These are phyloP conservation scores for Patella ulyssiponensis DNA, from an alignment of 2,888 invertebrate genomes.

Conservation along the genomic window DNA sequence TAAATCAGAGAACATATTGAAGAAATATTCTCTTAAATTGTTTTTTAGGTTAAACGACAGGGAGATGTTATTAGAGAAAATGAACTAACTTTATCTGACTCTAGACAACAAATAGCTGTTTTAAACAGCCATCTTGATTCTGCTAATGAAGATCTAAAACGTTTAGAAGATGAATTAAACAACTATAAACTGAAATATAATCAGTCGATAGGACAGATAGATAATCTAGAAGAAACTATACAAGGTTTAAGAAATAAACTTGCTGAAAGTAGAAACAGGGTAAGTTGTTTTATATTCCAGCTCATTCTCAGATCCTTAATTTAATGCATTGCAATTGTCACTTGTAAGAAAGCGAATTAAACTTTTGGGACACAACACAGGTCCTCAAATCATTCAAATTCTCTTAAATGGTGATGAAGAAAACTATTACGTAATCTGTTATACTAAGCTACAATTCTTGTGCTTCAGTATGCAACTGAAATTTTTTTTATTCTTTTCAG, in stretches of 20 bases:
- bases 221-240: conserved; percentile 61
- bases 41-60: conserved; percentile 54
- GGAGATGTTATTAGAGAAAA: conserved; percentile 55
- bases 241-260: conserved; percentile 63
- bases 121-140: conserved; percentile 62
- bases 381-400: too few species aligned
- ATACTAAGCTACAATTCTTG: too few species aligned
- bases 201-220: conserved; percentile 54
- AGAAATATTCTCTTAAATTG: neutral
- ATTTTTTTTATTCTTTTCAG: too few species aligned
- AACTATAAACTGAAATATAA: conserved; percentile 64
- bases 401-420: too few species aligned
- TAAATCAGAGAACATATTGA: neutral
- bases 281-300: conserved; percentile 22
- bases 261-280: conserved; percentile 58
- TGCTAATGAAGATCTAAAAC: conserved; percentile 49
- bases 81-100: conserved; percentile 57
- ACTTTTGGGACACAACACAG: too few species aligned
- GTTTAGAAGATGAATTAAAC: conserved; percentile 53
- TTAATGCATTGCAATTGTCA: too few species aligned
- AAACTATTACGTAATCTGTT: too few species aligned
- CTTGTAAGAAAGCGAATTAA: too few species aligned
- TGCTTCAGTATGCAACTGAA: too few species aligned
- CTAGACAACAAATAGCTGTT: conserved; percentile 61
- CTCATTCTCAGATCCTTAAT: too few species aligned